These are phyloP conservation scores for Teleiodes luculella DNA, from an alignment of 2,888 invertebrate genomes.

Conservation along the genomic window DNA sequence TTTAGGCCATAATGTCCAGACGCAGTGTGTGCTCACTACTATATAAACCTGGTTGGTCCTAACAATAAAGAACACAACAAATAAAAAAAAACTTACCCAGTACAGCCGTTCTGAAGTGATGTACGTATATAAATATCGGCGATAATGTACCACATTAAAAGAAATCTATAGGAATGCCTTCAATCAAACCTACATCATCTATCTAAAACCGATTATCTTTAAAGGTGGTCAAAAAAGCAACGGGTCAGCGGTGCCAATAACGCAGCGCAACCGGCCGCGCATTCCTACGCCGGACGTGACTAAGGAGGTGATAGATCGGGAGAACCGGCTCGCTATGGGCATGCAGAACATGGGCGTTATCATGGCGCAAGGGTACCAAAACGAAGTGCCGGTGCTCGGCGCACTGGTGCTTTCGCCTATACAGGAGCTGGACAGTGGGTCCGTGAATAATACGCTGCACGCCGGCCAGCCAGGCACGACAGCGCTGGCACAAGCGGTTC, in stretches of 20 bases:
- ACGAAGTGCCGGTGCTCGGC: constrained; percentile 85
- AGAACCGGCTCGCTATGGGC: constrained; percentile 80
- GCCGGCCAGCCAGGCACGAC: constrained; percentile 86
- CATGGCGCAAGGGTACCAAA: constrained; percentile 81
- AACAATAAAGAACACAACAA: too few relatives aligned
- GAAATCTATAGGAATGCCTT: too few relatives aligned
- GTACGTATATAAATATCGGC: too few relatives aligned
- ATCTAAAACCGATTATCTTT: too few relatives aligned
- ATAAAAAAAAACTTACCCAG: too few relatives aligned
- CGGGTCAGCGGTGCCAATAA: constrained; percentile 81
- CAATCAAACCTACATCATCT: too few relatives aligned
- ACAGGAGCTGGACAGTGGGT: constrained; percentile 88
- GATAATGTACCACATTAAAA: too few relatives aligned
- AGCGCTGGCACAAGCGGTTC: constrained; percentile 87
- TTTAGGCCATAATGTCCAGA: too few relatives aligned
- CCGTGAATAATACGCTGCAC: constrained; percentile 85
- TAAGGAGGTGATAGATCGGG: constrained; percentile 86
- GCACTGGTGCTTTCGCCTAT: constrained; percentile 89
- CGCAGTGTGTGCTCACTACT: too few relatives aligned
- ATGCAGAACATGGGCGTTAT: constrained; percentile 81
- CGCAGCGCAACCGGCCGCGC: constrained; percentile 88
- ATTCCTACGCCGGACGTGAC: constrained; percentile 93
- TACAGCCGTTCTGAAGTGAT: too few relatives aligned
- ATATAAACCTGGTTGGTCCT: too few relatives aligned
- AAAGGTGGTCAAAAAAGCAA: constrained; percentile 84